These are phyloP conservation scores for Eristalinus aeneus DNA, from an alignment of 2,888 invertebrate genomes.

Conservation along the genomic window DNA sequence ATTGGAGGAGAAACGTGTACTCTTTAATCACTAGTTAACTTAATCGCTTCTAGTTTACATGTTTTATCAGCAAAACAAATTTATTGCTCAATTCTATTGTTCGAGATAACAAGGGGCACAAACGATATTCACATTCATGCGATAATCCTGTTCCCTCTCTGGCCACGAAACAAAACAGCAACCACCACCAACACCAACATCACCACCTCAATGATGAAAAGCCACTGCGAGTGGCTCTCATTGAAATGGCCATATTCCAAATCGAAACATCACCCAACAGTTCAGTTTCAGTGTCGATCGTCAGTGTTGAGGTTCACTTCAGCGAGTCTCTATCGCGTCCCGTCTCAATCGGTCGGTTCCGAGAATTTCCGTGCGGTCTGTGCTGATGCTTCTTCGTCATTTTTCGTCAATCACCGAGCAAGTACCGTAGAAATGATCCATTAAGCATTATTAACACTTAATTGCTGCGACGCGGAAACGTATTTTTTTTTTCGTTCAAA, in stretches of 20 bases:
- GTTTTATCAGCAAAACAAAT: conserved; percentile 24
- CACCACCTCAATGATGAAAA: conserved; percentile 15
- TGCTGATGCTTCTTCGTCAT: neutral
- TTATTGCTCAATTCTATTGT: conserved; percentile 20
- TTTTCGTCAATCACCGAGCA: neutral
- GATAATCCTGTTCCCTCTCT: conserved; percentile 7
- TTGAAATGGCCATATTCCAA: conserved; percentile 46
- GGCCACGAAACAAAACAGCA: neutral
- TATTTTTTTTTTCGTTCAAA: neutral
- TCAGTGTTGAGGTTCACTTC: conserved; percentile 52
- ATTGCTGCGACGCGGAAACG: neutral
- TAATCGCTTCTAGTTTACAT: conserved; percentile 26
- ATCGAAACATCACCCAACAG: conserved; percentile 27
- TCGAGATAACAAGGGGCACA: conserved; percentile 22
- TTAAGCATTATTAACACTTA: conserved; percentile 18
- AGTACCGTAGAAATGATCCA: conserved; percentile 9
- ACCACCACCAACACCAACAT: neutral
- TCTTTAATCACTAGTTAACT: conserved; percentile 18
- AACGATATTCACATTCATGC: conserved; percentile 7
- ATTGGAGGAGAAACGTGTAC: conserved; percentile 1
- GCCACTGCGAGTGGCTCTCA: conserved; percentile 26
- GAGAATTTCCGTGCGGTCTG: neutral
- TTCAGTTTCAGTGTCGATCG: conserved; percentile 35
- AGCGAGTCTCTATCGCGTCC: conserved; percentile 2
- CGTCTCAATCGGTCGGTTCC: neutral